Evolutionary conservation across 2,113 vertebrate species (phyloP).

Genomic region (Rhinolophus ferrumequinum): DNA sequence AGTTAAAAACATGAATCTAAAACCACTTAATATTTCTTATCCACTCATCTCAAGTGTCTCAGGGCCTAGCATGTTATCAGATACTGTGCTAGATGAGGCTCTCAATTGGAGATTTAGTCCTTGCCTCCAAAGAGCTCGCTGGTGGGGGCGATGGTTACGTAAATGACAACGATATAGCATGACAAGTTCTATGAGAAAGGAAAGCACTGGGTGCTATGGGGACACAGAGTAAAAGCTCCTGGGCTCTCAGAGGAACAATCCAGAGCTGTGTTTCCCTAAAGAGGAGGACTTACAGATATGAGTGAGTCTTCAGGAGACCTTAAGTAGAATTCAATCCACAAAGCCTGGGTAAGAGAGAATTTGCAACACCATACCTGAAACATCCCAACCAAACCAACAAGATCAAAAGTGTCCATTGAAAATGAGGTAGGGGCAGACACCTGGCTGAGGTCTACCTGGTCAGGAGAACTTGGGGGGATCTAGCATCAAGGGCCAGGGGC

Average conservation of each 20-base stretch:
- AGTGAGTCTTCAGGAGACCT: not conserved
- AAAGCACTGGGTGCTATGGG: not conserved
- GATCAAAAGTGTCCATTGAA: not conserved
- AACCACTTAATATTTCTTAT: not conserved
- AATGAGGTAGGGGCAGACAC: not conserved
- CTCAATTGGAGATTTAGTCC: not conserved
- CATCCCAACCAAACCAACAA: not conserved
- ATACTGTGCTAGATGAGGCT: not conserved
- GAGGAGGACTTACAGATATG: not conserved
- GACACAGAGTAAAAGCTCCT: not conserved
- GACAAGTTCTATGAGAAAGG: not conserved
- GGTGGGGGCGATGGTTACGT: not conserved
- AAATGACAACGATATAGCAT: not conserved
- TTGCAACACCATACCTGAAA: not conserved
- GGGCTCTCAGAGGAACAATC: not conserved
- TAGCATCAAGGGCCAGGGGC: fast-evolving
- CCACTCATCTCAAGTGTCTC: not conserved
- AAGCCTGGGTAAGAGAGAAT: not conserved
- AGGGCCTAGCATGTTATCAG: not conserved
- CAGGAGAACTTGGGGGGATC: not conserved
- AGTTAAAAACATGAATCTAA: constrained; percentile 1
- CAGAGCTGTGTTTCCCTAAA: not conserved
- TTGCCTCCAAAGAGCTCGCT: not conserved
- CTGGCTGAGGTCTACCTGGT: not conserved
- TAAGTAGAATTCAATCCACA: not conserved